phyloP scores from a whole-genome alignment of 2,113 vertebrate species.

The Butorides virescens region DNA sequence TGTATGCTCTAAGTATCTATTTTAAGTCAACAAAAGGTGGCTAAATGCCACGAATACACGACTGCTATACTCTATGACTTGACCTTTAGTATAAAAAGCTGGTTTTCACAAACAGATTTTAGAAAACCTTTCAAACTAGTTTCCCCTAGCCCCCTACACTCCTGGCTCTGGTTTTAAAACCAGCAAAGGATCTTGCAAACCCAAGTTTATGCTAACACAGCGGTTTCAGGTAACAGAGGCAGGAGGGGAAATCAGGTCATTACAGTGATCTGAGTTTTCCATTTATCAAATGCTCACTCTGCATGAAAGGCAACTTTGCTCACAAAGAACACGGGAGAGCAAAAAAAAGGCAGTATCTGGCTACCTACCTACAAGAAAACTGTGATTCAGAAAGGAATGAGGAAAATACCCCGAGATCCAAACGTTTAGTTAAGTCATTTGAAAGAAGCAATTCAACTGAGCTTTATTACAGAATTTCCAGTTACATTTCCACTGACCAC shows the following conservation, averaged over 20 bases:
- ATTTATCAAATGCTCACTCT: not conserved
- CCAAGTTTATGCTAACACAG: not conserved
- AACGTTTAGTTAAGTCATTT: not conserved
- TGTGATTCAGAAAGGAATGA: not conserved
- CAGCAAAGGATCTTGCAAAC: not conserved
- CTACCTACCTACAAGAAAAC: not conserved
- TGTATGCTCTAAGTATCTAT: not conserved
- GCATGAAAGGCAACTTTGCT: not conserved
- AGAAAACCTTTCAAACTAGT: not conserved
- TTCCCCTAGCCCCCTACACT: not conserved
- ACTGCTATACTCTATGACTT: not conserved
- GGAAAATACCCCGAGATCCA: not conserved
- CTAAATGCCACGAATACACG: not conserved
- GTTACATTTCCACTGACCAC: not conserved
- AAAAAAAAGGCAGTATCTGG: not conserved
- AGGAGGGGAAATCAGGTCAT: not conserved
- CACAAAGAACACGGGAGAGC: not conserved
- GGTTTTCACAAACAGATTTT: not conserved
- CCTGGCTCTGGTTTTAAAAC: not conserved
- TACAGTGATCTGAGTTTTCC: not conserved
- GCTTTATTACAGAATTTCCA: not conserved
- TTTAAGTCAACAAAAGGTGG: not conserved
- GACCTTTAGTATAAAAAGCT: not conserved
- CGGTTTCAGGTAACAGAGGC: not conserved
- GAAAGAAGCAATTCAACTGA: not conserved